phyloP scores from a whole-genome alignment of 2,113 vertebrate species.

The Callocephalon fimbriatum region DNA sequence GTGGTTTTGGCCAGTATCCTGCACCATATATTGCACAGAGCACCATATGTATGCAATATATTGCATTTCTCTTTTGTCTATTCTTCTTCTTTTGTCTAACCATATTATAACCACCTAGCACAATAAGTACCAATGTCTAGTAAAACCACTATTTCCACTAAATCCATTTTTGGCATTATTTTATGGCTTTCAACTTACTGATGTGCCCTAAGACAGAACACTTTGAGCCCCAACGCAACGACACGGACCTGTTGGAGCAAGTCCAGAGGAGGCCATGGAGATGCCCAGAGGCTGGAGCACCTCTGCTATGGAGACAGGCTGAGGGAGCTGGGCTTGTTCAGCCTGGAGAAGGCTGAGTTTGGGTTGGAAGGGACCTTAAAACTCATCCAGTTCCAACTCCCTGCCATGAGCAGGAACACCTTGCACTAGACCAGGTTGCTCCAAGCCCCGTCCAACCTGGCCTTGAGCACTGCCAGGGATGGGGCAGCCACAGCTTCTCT shows the following conservation, averaged over 20 bases:
- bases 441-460: neutral
- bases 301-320: neutral
- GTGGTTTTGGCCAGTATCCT: neutral
- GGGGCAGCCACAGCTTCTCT: neutral
- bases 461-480: neutral
- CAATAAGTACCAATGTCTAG: neutral
- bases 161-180: neutral
- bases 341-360: neutral
- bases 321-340: neutral
- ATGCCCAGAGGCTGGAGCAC: neutral
- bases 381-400: neutral
- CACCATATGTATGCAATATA: neutral
- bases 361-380: neutral
- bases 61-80: neutral
- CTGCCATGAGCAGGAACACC: neutral
- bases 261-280: neutral
- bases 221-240: neutral
- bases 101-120: neutral
- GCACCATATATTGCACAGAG: neutral
- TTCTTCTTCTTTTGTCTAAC: neutral
- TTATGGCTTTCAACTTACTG: neutral
- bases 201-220: neutral
- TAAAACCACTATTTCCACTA: neutral
- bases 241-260: neutral
- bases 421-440: neutral